Base-by-base conservation (phyloP, 2,113 vertebrate genomes). In the Pelvicachromis taeniatus region DNA sequence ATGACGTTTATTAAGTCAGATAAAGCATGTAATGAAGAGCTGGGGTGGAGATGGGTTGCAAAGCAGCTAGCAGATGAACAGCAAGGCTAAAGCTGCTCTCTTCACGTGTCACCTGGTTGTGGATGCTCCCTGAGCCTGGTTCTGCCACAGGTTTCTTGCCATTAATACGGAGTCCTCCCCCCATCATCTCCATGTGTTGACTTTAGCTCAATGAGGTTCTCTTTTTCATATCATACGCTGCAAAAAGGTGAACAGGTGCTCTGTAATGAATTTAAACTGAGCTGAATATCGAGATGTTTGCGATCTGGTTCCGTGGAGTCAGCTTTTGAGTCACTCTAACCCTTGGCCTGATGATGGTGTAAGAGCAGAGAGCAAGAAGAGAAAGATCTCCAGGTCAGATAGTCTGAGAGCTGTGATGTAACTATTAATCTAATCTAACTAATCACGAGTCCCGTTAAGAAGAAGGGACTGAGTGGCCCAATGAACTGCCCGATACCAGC, bases 371-470 rank as follows among this genome's bases (percentile, higher is more conserved):
- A 12, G 68, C 68, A 75, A 75, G 42, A 75, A 31, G 42, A 75
- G 42, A 83, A 19, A 90, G 94, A 95, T 93, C 53, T 35, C 59
- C 8, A 29, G 78, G 23, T 88, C 77, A 83, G 94, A 94, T 94
- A 92, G n/a, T 6, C 78, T 2, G 59, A 85, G 54, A 55, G 83
- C 85, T 77, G 78, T 88, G 92, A 90, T 86, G 88, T 65, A 93
- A 91, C 91, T 89, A 93, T 93, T 92, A 91, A 93, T 94, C 93
- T 94, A 85, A 94, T 94, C 93, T 88, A 21, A 85, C 81, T 88
- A 88, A 94, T 93, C 91, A 84, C 1, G 26, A 87, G 83, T 73
- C 83, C 12, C 3, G 35, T 92, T 93, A 93, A 94, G 94, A 82
- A 86, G 85, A 80, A 91, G 87, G 78, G 81, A 88, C 81, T 16